Evolutionary conservation across 2,113 vertebrate genomes (phyloP), one percentile per base, ranked within the genome.

Genomic region (Pica pica): DNA sequence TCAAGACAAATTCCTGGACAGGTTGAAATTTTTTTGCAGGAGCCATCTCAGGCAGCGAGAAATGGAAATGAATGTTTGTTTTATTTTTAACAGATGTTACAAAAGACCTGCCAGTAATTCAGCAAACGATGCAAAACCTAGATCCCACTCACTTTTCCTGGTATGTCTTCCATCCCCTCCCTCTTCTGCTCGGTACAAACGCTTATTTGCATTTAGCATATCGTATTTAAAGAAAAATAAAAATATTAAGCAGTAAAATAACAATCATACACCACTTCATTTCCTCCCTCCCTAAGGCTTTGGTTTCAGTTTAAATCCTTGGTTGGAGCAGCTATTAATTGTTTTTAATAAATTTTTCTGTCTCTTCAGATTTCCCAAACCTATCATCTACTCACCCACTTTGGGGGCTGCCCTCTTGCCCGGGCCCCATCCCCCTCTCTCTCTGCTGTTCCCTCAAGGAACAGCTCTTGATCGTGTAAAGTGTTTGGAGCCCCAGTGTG

Each of bases 21-120:
- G 97, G 97, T 97, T 95, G 95, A 96, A 95, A 94, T 90, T 91
- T 94, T 94, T 93, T 91, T 83, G 67, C 95, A 91, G 96, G 56
- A 97, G 94, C 96, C 87, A 96, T 96, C 94, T 95, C 95, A 96
- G 95, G 95, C 94, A 94, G 93, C 14, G 30, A 94, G 89, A 79
- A 89, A 93, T 90, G 91, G 93, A 94, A 97, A 95, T 71, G 95
- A 95, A 94, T 95, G 87, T 95, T 97, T 96, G 95, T 93, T 97
- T 97, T 97, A 97, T 97, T 95, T 95, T 88, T 93, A 97, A 97
- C 96, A 97, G 97, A 97, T 97, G 96, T 97, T 97, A 94, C 87
- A 95, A 93, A 93, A 96, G 96, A 96, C 95, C 97, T 95, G 94
- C 96, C 97, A 97, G 94, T 87, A 96, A 94, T 79, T 87, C 89